Evolutionary conservation across 2,113 vertebrate species (phyloP).

Genomic region (Bufo bufo): DNA sequence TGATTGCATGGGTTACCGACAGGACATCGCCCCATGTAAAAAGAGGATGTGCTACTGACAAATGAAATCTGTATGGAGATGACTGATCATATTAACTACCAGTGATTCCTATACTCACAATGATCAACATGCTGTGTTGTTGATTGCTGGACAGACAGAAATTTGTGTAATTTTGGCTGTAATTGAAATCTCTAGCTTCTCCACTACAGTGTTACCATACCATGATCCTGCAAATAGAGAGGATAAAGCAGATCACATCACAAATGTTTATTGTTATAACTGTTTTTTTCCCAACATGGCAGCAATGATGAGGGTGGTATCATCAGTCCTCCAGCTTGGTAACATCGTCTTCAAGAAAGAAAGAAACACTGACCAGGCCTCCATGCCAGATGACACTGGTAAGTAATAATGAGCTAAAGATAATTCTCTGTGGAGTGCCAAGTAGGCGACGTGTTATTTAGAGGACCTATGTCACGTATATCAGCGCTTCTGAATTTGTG

Average conservation of each 20-base stretch:
- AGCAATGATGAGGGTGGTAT: constrained; percentile 91
- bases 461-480: neutral
- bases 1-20: no score
- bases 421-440: neutral
- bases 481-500: no score
- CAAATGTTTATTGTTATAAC: neutral
- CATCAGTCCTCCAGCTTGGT: constrained; percentile 90
- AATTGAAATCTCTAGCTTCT: neutral
- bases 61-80: no score
- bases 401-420: constrained; percentile 18
- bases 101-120: no score
- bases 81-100: no score
- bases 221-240: neutral
- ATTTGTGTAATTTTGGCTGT: neutral
- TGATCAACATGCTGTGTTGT: no score
- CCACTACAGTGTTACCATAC: neutral
- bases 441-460: neutral
- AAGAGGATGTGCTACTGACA: no score
- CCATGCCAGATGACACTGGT: constrained; percentile 96
- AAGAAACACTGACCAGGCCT: constrained; percentile 92
- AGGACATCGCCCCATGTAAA: no score
- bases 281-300: constrained; percentile 45
- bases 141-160: neutral
- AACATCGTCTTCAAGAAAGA: constrained; percentile 96
- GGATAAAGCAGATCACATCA: neutral